Evolutionary conservation across 2,888 invertebrate genomes (phyloP).

Genomic region (Stramonita haemastoma): DNA sequence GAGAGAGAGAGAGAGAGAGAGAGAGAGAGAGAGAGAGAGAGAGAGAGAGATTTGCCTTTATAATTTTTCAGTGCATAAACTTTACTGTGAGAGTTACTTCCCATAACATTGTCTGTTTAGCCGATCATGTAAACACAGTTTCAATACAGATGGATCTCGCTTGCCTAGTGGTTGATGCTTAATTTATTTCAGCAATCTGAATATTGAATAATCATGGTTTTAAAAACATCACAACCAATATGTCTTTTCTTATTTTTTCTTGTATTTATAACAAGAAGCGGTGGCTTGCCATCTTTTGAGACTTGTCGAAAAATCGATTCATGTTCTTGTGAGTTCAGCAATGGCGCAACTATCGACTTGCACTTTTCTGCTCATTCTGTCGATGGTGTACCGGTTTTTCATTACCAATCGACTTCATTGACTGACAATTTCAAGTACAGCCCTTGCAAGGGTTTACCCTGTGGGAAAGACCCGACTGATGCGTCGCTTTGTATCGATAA

Average conservation of each 20-base stretch:
- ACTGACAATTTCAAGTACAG: constrained; percentile 35
- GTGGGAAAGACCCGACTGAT: background rate
- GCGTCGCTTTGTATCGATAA: constrained; percentile 7
- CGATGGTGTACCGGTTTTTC: constrained; percentile 28
- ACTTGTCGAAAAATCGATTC: constrained; percentile 37
- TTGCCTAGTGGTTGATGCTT: background rate
- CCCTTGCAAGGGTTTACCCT: constrained; percentile 30
- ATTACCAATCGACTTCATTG: background rate
- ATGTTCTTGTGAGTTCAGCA: constrained; percentile 28
- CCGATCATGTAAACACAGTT: background rate
- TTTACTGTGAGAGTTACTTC: background rate
- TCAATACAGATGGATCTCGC: background rate
- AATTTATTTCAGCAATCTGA: background rate
- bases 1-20: too few species aligned
- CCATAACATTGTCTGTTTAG: background rate
- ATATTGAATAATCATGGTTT: background rate
- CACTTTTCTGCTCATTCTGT: constrained; percentile 27
- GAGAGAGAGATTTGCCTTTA: too few species aligned
- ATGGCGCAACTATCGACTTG: constrained; percentile 31
- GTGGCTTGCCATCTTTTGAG: background rate
- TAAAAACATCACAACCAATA: too few species aligned
- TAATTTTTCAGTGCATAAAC: background rate
- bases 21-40: too few species aligned
- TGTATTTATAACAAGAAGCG: background rate
- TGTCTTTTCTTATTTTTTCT: background rate